A percentile compares a stretch with the other conserved stretches of the same genome.
Conservation (phyloP, 1,140 invertebrate genomes). For the Penaeus vannamei region DNA sequence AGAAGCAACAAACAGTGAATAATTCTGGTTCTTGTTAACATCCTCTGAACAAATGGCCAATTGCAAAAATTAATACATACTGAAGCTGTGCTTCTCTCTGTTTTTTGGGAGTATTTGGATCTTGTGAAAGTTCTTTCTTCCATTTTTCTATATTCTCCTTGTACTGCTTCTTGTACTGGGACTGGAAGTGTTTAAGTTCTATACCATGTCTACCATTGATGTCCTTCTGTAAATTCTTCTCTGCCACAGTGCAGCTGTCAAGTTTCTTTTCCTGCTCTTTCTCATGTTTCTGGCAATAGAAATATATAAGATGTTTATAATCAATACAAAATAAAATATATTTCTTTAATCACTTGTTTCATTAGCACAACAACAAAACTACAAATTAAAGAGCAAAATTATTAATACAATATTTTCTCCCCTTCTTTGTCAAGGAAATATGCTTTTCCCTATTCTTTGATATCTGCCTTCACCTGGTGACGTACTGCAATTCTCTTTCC, state of each 20-base stretch:
- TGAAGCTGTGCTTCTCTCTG: conserved; percentile 91
- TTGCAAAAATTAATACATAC: conserved; percentile 73
- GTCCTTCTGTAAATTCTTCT: conserved; percentile 95
- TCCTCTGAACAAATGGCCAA: neutral
- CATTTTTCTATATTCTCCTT: conserved; percentile 97
- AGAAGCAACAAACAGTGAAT: no score
- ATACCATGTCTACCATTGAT: conserved; percentile 90
- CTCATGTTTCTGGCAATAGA: conserved; percentile 63
- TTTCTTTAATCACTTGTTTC: neutral
- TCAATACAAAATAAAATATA: neutral
- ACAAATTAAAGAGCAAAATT: neutral
- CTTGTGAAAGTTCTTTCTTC: conserved; percentile 93
- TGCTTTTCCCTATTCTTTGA: no score
- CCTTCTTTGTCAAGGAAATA: no score
- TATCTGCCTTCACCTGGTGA: no score
- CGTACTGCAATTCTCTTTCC: no score
- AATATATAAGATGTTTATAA: neutral
- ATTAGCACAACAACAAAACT: neutral
- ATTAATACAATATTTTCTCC: neutral
- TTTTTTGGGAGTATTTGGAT: conserved; percentile 92
- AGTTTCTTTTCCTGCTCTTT: conserved; percentile 85
- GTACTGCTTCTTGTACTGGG: conserved; percentile 97
- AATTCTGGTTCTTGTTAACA: no score
- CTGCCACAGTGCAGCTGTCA: conserved; percentile 75
- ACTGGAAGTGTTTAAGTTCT: conserved; percentile 90